Evolutionary conservation across 1,140 invertebrate species (phyloP).

Genomic region (Steinernema khuongi): DNA sequence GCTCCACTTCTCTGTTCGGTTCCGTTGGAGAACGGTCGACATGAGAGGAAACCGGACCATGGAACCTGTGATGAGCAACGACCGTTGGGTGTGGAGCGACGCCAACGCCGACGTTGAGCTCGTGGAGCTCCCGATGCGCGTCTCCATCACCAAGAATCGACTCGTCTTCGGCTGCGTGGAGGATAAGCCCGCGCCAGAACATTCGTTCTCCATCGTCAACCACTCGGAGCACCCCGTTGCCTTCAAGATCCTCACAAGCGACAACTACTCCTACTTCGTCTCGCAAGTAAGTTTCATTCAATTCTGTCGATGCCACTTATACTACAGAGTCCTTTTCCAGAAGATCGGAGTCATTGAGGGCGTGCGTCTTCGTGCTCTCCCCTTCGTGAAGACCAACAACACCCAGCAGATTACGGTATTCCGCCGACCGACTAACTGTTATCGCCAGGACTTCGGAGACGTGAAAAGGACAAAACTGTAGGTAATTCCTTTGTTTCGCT

Average conservation of each 20-base stretch:
- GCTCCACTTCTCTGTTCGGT: too few species aligned
- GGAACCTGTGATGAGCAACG: conserved; percentile 2
- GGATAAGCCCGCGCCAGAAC: conserved; percentile 13
- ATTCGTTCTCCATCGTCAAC: conserved; percentile 22
- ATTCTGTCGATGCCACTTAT: background rate
- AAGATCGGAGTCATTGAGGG: conserved; percentile 24
- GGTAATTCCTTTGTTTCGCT: too few species aligned
- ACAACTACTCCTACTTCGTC: conserved; percentile 31
- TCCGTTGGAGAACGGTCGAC: too few species aligned
- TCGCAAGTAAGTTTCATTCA: conserved; percentile 9
- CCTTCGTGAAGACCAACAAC: conserved; percentile 13
- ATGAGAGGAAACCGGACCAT: too few species aligned
- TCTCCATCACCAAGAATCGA: conserved; percentile 25
- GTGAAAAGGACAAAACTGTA: background rate
- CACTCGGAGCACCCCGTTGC: conserved; percentile 23
- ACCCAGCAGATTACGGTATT: conserved; percentile 18
- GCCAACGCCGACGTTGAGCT: conserved; percentile 27
- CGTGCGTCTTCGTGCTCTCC: conserved; percentile 14
- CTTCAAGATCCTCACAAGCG: conserved; percentile 29
- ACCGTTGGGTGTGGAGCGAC: conserved; percentile 28
- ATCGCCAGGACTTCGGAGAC: background rate
- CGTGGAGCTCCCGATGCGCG: conserved; percentile 19
- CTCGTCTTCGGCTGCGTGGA: conserved; percentile 17
- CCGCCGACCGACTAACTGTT: conserved; percentile 20
- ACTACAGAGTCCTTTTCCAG: conserved; percentile 13